A percentile compares a stretch with the other conserved stretches of the same genome.
Conservation (phyloP, 2,113 vertebrate genomes). For the Struthio camelus region DNA sequence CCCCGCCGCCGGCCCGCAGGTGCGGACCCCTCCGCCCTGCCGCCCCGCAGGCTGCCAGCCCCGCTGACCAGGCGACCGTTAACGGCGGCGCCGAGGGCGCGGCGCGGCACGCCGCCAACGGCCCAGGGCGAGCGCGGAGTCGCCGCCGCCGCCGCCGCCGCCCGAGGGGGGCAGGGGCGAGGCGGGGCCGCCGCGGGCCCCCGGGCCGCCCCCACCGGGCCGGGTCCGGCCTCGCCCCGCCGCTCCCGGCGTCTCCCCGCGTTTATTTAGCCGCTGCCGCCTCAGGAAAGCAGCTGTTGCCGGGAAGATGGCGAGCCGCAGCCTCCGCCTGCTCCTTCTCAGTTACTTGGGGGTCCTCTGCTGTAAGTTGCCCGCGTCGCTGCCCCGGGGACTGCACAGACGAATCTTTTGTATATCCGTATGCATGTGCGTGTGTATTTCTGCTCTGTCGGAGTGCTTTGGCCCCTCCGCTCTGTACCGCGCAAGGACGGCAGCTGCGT, state of each 20-base stretch:
- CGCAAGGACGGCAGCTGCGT: no score
- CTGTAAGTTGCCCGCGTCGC: slow-evolving; percentile 55
- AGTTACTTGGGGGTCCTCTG: slow-evolving; percentile 21
- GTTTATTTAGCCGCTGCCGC: background rate
- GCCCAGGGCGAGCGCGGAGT: background rate
- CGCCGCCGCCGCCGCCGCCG: background rate
- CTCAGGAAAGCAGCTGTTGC: background rate
- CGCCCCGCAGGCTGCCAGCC: no score
- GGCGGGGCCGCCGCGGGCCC: background rate
- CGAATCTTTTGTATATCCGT: no score
- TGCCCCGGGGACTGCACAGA: background rate
- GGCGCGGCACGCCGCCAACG: background rate
- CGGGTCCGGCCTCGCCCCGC: background rate
- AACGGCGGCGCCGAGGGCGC: background rate
- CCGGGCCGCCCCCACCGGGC: background rate
- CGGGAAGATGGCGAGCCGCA: slow-evolving; percentile 57
- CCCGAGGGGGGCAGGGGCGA: background rate
- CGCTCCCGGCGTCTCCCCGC: background rate
- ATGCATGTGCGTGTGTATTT: no score
- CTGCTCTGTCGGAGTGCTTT: no score
- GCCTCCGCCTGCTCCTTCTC: slow-evolving; percentile 19
- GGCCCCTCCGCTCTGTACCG: no score
- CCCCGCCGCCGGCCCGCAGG: no score
- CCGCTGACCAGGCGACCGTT: no score
- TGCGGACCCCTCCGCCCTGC: no score